Base-by-base conservation (phyloP, 2,888 invertebrate species). In the Malthinus flaveolus region DNA sequence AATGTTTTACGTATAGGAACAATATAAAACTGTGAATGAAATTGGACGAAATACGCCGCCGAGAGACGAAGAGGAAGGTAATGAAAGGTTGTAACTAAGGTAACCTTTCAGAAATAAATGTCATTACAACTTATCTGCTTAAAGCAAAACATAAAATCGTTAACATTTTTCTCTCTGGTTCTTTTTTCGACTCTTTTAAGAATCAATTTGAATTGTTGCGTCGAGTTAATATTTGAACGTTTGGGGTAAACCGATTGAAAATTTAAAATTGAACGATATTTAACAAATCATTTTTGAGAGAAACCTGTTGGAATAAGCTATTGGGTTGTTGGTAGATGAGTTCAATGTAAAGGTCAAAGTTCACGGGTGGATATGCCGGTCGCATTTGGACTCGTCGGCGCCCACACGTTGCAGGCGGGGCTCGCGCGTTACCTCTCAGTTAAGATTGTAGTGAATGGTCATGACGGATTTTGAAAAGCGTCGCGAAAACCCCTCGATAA, bases 281-380 rank as follows among this genome's bases (percentile, higher is more conserved):
- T 23, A 23, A 47, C 47, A 52, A 61, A 63, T 45, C 44, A 56
- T 61, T 49, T 56, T 32, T 55, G 44, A 59, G 56, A 53, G 56
- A 35, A 64, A 69, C 67, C 66, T 66, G 69, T 67, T 68, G 68
- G 66, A 66, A 62, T 68, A 55, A n/a, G 63, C 54, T 59, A 61
- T 23, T 59, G 65, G 65, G 62, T 65, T 65, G 63, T 63, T 67
- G 66, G 66, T 66, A 68, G 70, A 70, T 68, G 68, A 71, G 69
- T 71, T 71, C 68, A 71, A 66, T 60, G 65, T 55, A 69, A 70
- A 71, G 71, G 69, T 70, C 68, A 71, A 70, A 71, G 69, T 66
- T 71, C 71, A 68, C 68, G 67, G 54, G 68, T 67, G 65, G 63
- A 65, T 64, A 67, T 67, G 68, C 67, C 66, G 65, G 67, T 65